Base-by-base conservation (phyloP, 2,113 vertebrate genomes). In the Cygnus buccinator region DNA sequence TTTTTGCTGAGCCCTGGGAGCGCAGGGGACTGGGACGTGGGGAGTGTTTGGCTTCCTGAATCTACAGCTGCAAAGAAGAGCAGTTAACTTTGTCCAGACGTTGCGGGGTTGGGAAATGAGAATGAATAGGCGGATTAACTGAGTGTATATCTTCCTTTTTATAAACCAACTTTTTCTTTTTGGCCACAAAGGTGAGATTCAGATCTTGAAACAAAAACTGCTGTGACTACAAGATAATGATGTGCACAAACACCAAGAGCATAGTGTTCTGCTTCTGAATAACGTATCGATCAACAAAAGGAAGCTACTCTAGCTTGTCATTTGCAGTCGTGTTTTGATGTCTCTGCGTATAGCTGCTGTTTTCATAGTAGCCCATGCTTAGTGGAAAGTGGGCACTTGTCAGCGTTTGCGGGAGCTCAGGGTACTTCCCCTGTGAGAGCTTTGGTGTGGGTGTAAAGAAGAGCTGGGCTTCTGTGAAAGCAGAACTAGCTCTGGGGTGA, bases 371-470 rank as follows among this genome's bases (percentile, higher is more conserved):
- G 2, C 43, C n/a, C 17, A 52, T 48, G 31, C 44, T 90, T 37
- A 3, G 18, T 82, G 48, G 28, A 79, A 75, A 15, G 3, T 67
- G 46, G 74, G 52, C 25, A 1, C 61, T 63, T 35, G 28, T 14
- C 71, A 59, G 37, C 1, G 7, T 26, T 75, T 39, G 7, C 18
- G 33, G 58, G 58, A 85, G 18, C 22, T 90, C 18, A 0, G 21
- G 54, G 48, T 44, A 3, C 29, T 71, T 75, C 18, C 31, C 3
- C 1, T 67, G 2, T 2, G 0, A 0, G 2, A 75, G 28, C 78
- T 50, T 31, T 22, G 57, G 26, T 10, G 2, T 63, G 46, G 20
- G 55, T 55, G 1, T 29, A 15, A 25, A n/a, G 59, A 65, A 25
- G 67, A 85, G 35, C 29, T 72, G 43, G 68, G 11, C 66, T 66